Conservation (phyloP, 2,888 invertebrate species). For the Sympetrum striolatum region DNA sequence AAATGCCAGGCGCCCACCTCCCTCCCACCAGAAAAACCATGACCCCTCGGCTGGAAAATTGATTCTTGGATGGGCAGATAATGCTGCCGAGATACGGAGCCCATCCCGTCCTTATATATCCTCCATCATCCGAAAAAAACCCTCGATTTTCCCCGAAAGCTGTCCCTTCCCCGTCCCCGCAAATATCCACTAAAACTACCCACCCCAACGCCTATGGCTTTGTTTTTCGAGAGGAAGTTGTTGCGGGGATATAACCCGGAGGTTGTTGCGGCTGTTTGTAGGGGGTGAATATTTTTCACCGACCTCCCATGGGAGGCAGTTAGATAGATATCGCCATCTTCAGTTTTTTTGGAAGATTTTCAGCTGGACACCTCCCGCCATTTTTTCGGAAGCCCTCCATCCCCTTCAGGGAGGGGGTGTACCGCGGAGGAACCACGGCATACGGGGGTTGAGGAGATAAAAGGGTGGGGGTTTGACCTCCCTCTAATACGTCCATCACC, state of each 20-base stretch:
- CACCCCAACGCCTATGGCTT: neutral
- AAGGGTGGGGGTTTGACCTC: neutral
- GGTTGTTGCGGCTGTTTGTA: neutral
- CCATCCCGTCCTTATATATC: neutral
- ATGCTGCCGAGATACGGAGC: neutral
- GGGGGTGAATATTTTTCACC: neutral
- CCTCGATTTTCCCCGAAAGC: neutral
- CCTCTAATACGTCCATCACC: neutral
- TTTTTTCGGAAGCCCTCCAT: neutral
- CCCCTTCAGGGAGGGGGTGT: neutral
- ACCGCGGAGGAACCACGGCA: neutral
- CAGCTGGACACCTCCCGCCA: neutral
- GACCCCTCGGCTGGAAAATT: constrained; percentile 19
- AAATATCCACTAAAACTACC: neutral
- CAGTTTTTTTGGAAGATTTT: neutral
- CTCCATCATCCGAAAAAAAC: neutral
- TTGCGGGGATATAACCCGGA: neutral
- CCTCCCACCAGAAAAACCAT: neutral
- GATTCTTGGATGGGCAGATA: constrained; percentile 17
- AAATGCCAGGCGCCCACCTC: neutral
- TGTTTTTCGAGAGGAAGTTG: neutral
- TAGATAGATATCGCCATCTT: neutral
- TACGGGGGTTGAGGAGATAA: neutral
- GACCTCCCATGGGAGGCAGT: neutral
- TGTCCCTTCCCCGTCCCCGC: neutral